phyloP scores from a whole-genome alignment of 2,113 vertebrate genomes.

The Chloebia gouldiae region DNA sequence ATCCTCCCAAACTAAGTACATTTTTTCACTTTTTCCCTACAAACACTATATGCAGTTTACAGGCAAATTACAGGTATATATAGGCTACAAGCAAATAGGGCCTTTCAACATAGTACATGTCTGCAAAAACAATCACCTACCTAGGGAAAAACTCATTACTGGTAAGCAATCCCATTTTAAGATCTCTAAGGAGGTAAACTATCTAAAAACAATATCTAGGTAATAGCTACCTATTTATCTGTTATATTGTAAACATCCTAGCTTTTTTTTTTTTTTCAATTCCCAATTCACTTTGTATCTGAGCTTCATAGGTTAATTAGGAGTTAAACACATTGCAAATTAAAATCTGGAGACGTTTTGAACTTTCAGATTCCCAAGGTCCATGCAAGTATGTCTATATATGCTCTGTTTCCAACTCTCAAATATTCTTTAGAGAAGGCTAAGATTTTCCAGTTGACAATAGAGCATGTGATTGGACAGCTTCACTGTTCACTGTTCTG shows the following conservation, averaged over 20 bases:
- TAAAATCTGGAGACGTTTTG: conserved; percentile 34
- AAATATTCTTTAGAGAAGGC: conserved; percentile 12
- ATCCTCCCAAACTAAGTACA: neutral
- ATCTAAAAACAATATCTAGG: conserved; percentile 28
- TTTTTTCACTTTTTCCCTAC: neutral
- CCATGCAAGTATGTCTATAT: neutral
- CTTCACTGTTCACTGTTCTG: neutral
- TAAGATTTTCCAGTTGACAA: neutral
- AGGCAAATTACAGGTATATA: neutral
- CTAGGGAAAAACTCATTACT: conserved; percentile 54
- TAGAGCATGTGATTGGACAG: neutral
- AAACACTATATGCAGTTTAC: neutral
- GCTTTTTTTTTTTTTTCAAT: accelerated
- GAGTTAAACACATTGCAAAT: conserved; percentile 2
- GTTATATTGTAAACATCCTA: neutral
- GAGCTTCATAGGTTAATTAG: conserved; percentile 30
- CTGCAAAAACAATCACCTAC: conserved; percentile 24
- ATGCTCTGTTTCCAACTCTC: neutral
- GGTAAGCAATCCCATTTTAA: conserved; percentile 40
- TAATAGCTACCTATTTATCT: conserved; percentile 56
- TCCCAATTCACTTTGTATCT: neutral
- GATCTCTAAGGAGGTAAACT: conserved; percentile 31
- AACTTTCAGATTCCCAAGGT: conserved; percentile 1
- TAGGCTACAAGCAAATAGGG: neutral
- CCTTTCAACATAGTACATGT: neutral